Evolutionary conservation across 2,888 invertebrate genomes (phyloP).

Genomic region (Orthonevra nobilis): DNA sequence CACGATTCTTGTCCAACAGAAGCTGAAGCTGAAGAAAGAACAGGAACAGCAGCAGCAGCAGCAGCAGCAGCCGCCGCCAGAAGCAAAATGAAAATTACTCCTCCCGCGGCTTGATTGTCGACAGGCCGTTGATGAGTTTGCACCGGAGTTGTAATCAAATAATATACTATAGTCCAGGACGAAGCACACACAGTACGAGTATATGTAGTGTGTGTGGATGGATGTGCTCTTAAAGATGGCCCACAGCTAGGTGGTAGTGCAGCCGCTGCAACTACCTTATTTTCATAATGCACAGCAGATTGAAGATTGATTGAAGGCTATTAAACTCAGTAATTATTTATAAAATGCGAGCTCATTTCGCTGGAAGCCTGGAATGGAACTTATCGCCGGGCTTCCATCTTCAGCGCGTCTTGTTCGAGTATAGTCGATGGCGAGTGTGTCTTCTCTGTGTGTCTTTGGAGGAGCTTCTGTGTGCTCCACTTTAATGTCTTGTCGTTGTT

Average conservation of each 20-base stretch:
- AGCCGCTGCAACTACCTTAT: conserved; percentile 73
- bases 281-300: conserved; percentile 74
- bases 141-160: conserved; percentile 70
- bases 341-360: conserved; percentile 70
- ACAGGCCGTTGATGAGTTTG: conserved; percentile 72
- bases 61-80: conserved; percentile 38
- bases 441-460: neutral
- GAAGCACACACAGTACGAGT: no score
- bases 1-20: neutral
- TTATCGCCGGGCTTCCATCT: conserved; percentile 65
- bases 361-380: conserved; percentile 68
- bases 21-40: conserved; percentile 4
- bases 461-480: conserved; percentile 70
- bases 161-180: conserved; percentile 46
- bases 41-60: conserved; percentile 14
- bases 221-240: conserved; percentile 65
- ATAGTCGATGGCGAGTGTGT: neutral
- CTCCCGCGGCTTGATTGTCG: conserved; percentile 73
- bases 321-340: conserved; percentile 71
- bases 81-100: conserved; percentile 71
- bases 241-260: conserved; percentile 54
- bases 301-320: conserved; percentile 72
- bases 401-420: neutral
- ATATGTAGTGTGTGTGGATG: conserved; percentile 4
- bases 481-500: conserved; percentile 69